Conservation (phyloP, 2,797 vertebrate genomes). For the Taenioides sp. region DNA sequence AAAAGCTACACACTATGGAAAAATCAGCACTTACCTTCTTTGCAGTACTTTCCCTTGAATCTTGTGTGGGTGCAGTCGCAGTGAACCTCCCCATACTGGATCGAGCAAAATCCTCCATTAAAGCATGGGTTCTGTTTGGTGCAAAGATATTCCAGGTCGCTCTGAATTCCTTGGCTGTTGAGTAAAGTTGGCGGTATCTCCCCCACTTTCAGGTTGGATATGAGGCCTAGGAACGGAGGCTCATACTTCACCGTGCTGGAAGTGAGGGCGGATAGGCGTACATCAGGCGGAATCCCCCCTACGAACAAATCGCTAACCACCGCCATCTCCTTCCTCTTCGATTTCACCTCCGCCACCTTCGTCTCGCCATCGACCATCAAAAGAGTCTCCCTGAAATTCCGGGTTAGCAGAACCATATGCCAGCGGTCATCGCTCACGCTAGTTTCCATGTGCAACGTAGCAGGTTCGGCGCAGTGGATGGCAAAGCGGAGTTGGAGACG, state of each 20-base stretch:
- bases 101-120: constrained; percentile 84
- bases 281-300: constrained; percentile 90
- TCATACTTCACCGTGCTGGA: constrained; percentile 94
- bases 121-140: constrained; percentile 89
- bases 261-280: constrained; percentile 89
- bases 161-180: constrained; percentile 90
- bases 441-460: constrained; percentile 83
- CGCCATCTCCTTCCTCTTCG: constrained; percentile 90
- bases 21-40: constrained; percentile 83
- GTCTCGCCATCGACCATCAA: constrained; percentile 89
- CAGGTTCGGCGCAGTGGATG: constrained; percentile 91
- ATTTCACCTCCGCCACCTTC: constrained; percentile 86
- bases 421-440: constrained; percentile 88
- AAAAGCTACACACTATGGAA: not conserved
- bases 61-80: constrained; percentile 91
- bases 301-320: constrained; percentile 95
- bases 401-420: constrained; percentile 91
- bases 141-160: constrained; percentile 83
- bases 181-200: constrained; percentile 86
- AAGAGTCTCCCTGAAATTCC: constrained; percentile 86
- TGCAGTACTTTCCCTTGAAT: constrained; percentile 90
- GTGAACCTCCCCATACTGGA: constrained; percentile 85
- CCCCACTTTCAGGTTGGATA: constrained; percentile 91
- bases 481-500: constrained; percentile 89
- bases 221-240: constrained; percentile 86